Evolutionary conservation across 2,797 vertebrate species (phyloP).

Genomic region (Melanotaenia trifasciata): DNA sequence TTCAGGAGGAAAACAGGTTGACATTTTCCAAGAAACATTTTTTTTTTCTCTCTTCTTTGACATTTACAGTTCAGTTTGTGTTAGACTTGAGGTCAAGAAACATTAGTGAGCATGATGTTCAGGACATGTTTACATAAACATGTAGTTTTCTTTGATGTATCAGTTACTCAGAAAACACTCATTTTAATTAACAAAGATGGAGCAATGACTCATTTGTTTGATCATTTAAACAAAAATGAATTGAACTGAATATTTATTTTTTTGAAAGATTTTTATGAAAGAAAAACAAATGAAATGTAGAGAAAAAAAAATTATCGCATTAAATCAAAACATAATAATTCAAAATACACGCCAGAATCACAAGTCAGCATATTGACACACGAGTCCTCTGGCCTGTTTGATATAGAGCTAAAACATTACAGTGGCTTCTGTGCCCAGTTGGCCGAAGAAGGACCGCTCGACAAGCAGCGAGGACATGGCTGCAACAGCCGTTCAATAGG

Average conservation of each 20-base stretch:
- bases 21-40: conserved; percentile 62
- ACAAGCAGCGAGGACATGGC: conserved; percentile 70
- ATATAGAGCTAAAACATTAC: conserved; percentile 43
- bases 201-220: background rate
- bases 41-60: conserved; percentile 38
- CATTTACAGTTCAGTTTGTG: conserved; percentile 54
- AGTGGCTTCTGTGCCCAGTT: conserved; percentile 50
- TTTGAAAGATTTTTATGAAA: background rate
- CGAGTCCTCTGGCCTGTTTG: conserved; percentile 28
- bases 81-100: conserved; percentile 37
- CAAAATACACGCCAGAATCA: conserved; percentile 23
- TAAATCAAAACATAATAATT: background rate
- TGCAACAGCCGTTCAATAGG: conserved; percentile 79
- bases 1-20: conserved; percentile 58
- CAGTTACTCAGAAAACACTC: conserved; percentile 2
- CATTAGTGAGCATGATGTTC: conserved; percentile 22
- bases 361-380: conserved; percentile 31
- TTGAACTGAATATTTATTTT: background rate
- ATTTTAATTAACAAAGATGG: background rate
- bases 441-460: conserved; percentile 64
- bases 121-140: conserved; percentile 28
- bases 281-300: background rate
- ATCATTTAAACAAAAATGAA: background rate
- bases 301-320: background rate
- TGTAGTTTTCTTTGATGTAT: conserved; percentile 12